phyloP scores from a whole-genome alignment of 1,140 invertebrate genomes.

The Thereuonema tuberculata region DNA sequence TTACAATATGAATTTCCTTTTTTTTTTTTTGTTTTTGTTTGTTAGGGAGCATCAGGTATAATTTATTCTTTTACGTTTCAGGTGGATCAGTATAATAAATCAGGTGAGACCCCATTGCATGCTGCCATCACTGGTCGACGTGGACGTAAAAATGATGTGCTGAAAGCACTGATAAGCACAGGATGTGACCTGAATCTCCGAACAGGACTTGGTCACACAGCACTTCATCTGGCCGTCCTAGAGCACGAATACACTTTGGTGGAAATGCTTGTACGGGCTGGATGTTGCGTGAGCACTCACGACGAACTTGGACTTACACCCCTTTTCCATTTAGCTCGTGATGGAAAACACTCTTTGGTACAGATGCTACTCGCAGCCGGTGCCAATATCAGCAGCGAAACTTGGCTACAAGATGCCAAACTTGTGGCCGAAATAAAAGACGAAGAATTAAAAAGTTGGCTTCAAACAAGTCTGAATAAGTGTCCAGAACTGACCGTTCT shows the following conservation, averaged over 20 bases:
- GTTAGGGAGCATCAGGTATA: too few species aligned
- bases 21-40: too few species aligned
- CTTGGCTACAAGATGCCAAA: background rate
- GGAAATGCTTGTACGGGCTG: conserved; percentile 16
- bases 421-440: background rate
- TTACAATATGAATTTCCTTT: too few species aligned
- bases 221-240: conserved; percentile 21
- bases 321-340: conserved; percentile 18
- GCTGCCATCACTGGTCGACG: conserved; percentile 16
- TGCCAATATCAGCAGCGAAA: conserved; percentile 12
- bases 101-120: conserved; percentile 18
- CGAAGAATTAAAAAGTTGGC: background rate
- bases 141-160: conserved; percentile 11
- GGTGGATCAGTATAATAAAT: conserved; percentile 14
- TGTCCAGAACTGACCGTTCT: background rate
- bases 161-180: conserved; percentile 9
- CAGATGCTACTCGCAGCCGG: conserved; percentile 19
- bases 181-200: conserved; percentile 15
- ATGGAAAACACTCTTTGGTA: conserved; percentile 16
- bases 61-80: too few species aligned
- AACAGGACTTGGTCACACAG: conserved; percentile 18
- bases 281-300: conserved; percentile 17
- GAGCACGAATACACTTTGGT: conserved; percentile 15
- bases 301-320: conserved; percentile 21
- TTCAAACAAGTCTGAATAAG: background rate